Base-by-base conservation (phyloP, 1,140 invertebrate species). In the Drosophila elegans region DNA sequence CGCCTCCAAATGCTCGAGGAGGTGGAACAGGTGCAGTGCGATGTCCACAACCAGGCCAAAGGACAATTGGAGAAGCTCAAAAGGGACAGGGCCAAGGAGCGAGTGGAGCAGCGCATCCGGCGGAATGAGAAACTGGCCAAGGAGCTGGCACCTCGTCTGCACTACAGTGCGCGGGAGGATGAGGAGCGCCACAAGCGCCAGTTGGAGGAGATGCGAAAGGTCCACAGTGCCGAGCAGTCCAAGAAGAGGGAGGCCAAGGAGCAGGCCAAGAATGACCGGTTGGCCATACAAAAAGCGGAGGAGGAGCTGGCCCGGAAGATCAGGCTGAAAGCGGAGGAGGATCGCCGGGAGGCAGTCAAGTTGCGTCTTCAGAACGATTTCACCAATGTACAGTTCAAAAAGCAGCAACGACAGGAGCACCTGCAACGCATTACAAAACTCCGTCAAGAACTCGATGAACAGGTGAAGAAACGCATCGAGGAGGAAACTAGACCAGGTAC, bases 11-110 rank as follows among this genome's bases (percentile, higher is more conserved):
- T 90, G 74, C 56, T 80, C 3, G 83, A 91, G 48, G 74, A 80
- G 36, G 74, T 91, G 29, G 90, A 91, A 46, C 73, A 79, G 52
- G 64, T 61, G 3, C 46, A 83, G 53, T 91, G 86, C 41, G 79
- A 81, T 16, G 54, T 85, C 12, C 91, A 91, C 51, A 91, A 90
- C 57, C 42, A 73, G 25, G 86, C 78, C 13, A 90, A 90, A 39
- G 45, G 68, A 3, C 63, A 68, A 6, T 11, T 91, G 52, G 90
- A 91, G 29, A 32, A 25, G 9, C 56, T 90, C 4, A 89, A 89
- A 45, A 48, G 41, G 0, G 69, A 80, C 7, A 42, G 61, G 27
- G 61, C 64, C 11, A 53, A 49, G 10, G 55, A 90, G 38, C 85
- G 80, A 7, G 71, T 76, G 12, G 59, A 68, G 55, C 54, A 64